phyloP scores from a whole-genome alignment of 1,140 invertebrate species.

The Apolygus lucorum region DNA sequence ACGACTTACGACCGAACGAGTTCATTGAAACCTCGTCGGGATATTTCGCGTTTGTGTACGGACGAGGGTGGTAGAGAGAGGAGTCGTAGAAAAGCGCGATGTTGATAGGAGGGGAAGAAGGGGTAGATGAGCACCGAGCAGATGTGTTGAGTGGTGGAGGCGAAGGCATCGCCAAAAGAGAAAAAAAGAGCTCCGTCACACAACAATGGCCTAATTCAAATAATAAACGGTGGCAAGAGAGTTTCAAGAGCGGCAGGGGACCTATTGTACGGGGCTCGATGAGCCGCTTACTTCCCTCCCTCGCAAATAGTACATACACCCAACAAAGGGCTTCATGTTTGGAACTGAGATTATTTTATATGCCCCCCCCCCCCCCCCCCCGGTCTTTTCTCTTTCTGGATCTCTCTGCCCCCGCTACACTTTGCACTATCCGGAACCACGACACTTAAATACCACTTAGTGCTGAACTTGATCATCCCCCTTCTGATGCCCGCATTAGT shows the following conservation, averaged over 20 bases:
- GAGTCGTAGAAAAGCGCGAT: too few relatives aligned
- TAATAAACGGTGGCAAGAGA: slow-evolving; percentile 16
- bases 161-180: slow-evolving; percentile 12
- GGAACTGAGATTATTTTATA: slow-evolving; percentile 21
- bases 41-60: too few relatives aligned
- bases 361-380: neutral
- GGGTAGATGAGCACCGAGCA: neutral
- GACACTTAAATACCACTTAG: slow-evolving; percentile 16
- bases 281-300: slow-evolving; percentile 9
- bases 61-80: too few relatives aligned
- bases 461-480: slow-evolving; percentile 14
- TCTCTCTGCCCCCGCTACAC: neutral
- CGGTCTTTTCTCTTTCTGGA: neutral
- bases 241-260: slow-evolving; percentile 1
- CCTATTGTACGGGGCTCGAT: slow-evolving; percentile 1
- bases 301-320: slow-evolving; percentile 9
- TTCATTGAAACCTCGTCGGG: too few relatives aligned
- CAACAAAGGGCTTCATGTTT: slow-evolving; percentile 15
- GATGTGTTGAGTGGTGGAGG: neutral
- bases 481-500: neutral
- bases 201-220: slow-evolving; percentile 18
- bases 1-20: too few relatives aligned
- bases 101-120: neutral
- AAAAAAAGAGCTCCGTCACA: slow-evolving; percentile 7
- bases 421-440: neutral